Evolutionary conservation across 1,140 invertebrate species (phyloP), one percentile per base, ranked within the genome.

Genomic region (Bombus pyrosoma): DNA sequence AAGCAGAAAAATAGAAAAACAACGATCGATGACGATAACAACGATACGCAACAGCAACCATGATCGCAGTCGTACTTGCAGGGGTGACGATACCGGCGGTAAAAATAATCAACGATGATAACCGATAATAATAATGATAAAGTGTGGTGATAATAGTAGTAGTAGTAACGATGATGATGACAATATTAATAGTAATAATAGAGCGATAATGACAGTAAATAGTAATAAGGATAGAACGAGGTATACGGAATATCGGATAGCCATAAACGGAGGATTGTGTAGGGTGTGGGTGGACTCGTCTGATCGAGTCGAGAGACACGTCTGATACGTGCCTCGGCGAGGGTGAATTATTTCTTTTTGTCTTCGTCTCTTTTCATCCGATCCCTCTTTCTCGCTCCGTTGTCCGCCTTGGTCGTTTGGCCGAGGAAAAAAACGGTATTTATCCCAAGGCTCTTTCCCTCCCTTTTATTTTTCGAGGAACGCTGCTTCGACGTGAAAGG

Each of bases 181-280:
- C 91, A 91, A 90, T 92, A 90, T 91, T 93, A 90, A 91, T 91
- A 83, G 62, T 76, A 92, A 90, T 93, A 89, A 90, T 93, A 92
- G 47, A 53, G 78, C 39, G 69, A 68, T 77, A 39, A 78, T 53
- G 34, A 80, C 47, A 85, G 32, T 82, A 66, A 85, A 8, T 76
- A 83, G 68, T 80, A 84, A 34, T 71, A 85, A 74, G 34, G 53
- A 59, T 87, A 85, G 83, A 69, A 86, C 39, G 62, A 89, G 78
- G 13, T 64, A 32, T 69, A 81, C 84, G 57, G 68, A 78, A 41
- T 86, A 89, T 77, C 76, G 64, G 64, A 34, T 64, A 81, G 59
- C 47, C 72, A 59, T 72, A 86, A 83, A 85, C 57, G 22, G 47
- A 53, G 47, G 5, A 53, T 53, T 73, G 12, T 47, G 28, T 64